These are phyloP conservation scores for Leptodactylus fallax DNA, from an alignment of 2,797 vertebrate species.

Conservation along the genomic window DNA sequence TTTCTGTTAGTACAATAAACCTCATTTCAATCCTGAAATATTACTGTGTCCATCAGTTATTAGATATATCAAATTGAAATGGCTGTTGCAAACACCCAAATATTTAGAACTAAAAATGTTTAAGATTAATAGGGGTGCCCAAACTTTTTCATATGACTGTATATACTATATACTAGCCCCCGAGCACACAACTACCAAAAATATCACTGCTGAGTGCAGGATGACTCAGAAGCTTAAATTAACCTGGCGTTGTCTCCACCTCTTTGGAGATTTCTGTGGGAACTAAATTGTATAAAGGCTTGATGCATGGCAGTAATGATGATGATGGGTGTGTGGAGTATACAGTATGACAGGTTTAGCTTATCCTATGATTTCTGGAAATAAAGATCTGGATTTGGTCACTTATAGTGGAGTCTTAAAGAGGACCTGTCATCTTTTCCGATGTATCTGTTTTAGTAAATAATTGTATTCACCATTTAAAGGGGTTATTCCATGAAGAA, in stretches of 20 bases:
- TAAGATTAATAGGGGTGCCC: no score
- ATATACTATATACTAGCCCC: constrained; percentile 1
- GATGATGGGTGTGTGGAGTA: constrained; percentile 54
- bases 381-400: constrained; percentile 6
- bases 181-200: constrained; percentile 32
- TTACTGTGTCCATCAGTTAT: no score
- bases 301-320: constrained; percentile 35
- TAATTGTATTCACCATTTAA: no score
- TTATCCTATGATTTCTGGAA: constrained; percentile 31
- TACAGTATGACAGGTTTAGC: not conserved
- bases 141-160: no score
- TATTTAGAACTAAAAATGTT: no score
- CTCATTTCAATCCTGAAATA: no score
- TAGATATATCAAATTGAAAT: no score
- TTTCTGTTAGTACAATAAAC: no score
- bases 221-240: constrained; percentile 58
- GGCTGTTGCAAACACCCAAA: no score
- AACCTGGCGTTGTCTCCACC: constrained; percentile 47
- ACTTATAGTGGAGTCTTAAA: not conserved
- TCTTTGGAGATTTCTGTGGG: constrained; percentile 49
- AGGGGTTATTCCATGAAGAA: no score
- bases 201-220: constrained; percentile 26
- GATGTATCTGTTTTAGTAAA: no score
- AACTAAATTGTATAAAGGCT: constrained; percentile 54
- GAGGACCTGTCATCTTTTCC: no score